These are phyloP conservation scores for Parotocinclus haroldoi DNA, from an alignment of 2,797 vertebrate genomes.

Conservation along the genomic window DNA sequence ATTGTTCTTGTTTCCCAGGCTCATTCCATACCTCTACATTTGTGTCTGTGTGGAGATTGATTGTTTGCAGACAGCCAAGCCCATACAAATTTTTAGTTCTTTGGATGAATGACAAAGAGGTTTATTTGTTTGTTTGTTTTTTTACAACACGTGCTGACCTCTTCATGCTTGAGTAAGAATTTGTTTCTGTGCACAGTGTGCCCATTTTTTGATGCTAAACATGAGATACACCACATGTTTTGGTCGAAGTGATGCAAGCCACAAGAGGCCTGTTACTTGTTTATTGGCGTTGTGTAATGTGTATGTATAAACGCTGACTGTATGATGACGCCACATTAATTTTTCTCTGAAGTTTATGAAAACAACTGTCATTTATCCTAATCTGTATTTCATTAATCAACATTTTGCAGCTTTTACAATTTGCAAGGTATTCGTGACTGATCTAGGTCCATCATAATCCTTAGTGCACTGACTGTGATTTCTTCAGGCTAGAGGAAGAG, in stretches of 20 bases:
- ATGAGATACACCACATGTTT: constrained; percentile 48
- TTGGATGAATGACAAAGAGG: constrained; percentile 26
- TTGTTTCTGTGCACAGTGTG: constrained; percentile 28
- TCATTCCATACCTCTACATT: no score
- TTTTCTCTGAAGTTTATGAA: constrained; percentile 13
- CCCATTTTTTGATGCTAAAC: constrained; percentile 42
- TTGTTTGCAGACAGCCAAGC: constrained; percentile 20
- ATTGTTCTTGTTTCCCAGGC: no score
- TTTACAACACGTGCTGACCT: constrained; percentile 44
- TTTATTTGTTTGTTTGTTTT: constrained; percentile 43
- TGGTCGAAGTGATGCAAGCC: constrained; percentile 27
- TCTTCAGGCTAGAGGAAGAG: no score
- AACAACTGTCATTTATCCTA: background rate
- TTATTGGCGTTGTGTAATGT: constrained; percentile 44
- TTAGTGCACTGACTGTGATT: no score
- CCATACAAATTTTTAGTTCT: constrained; percentile 24
- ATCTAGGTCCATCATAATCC: no score
- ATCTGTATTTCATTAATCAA: background rate
- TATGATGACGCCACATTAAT: background rate
- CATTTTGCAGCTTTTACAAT: background rate
- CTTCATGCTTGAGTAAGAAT: constrained; percentile 42
- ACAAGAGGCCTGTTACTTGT: constrained; percentile 44
- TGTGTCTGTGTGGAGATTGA: background rate
- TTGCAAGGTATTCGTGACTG: background rate
- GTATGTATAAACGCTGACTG: constrained; percentile 21